These are phyloP conservation scores for Eira barbara DNA, from an alignment of 2,113 vertebrate genomes.

Conservation along the genomic window DNA sequence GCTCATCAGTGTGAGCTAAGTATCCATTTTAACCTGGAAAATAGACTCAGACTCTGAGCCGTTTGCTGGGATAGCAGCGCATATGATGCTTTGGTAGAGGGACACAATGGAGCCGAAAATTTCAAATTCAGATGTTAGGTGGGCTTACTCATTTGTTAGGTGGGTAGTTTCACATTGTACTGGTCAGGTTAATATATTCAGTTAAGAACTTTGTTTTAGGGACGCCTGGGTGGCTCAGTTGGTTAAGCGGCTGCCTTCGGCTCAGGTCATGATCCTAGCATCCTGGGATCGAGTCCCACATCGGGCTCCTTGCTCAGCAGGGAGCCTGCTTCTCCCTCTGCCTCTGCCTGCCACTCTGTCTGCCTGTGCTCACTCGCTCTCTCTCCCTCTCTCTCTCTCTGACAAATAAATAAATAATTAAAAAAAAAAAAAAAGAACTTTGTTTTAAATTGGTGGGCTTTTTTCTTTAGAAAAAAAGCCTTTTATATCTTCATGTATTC, in stretches of 20 bases:
- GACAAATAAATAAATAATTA: too few species aligned
- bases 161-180: not conserved
- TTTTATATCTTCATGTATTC: too few species aligned
- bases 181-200: not conserved
- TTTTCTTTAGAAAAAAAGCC: not conserved
- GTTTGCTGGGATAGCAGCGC: not conserved
- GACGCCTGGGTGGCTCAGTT: too few species aligned
- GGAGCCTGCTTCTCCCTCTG: too few species aligned
- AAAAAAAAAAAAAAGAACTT: too few species aligned
- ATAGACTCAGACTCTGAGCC: not conserved
- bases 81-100: not conserved
- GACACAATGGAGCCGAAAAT: not conserved
- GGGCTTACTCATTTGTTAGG: not conserved
- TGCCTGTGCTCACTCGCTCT: too few species aligned
- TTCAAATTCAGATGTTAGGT: not conserved
- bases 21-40: not conserved
- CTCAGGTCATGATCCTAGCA: too few species aligned
- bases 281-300: too few species aligned
- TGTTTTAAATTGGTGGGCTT: not conserved
- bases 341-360: too few species aligned
- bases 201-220: conserved; percentile 29
- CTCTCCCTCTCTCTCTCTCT: too few species aligned
- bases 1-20: not conserved
- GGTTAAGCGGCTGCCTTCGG: too few species aligned
- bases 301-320: too few species aligned